Evolutionary conservation across 2,797 vertebrate genomes (phyloP).

Genomic region (Ambastaia sidthimunki): DNA sequence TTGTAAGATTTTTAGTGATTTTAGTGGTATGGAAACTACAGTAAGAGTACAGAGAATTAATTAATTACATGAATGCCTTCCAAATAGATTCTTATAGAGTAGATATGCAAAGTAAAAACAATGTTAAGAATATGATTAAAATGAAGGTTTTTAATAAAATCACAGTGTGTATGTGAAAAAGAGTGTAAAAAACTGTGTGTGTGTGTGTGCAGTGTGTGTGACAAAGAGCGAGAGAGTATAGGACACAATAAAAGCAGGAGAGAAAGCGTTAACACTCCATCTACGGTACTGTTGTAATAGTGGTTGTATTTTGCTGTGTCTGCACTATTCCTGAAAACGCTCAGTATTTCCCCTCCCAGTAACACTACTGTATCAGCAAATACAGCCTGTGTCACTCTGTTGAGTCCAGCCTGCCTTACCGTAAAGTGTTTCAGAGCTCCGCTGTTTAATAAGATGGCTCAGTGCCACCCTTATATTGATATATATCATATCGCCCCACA

Average conservation of each 20-base stretch:
- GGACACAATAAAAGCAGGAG: not conserved
- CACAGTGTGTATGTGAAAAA: not conserved
- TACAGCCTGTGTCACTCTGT: conserved; percentile 13
- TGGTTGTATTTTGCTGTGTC: conserved; percentile 28
- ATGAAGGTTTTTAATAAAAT: too few species aligned
- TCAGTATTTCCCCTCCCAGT: not conserved
- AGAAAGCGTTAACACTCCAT: conserved; percentile 18
- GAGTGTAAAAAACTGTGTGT: not conserved
- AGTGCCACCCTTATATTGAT: conserved; percentile 15
- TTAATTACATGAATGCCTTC: too few species aligned
- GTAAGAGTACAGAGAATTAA: too few species aligned
- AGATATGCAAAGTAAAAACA: too few species aligned
- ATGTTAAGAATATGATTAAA: too few species aligned
- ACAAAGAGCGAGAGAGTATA: not conserved
- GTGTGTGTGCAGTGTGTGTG: not conserved
- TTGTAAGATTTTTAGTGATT: too few species aligned
- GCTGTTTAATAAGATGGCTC: conserved; percentile 39
- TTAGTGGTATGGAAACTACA: too few species aligned
- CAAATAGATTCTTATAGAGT: too few species aligned
- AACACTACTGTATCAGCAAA: conserved; percentile 31
- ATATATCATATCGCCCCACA: not conserved
- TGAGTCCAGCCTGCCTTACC: conserved; percentile 12
- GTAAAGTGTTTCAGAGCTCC: conserved; percentile 20
- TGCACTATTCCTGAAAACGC: conserved; percentile 14
- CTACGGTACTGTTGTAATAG: conserved; percentile 3